Base-by-base conservation (phyloP, 2,113 vertebrate species). In the Trematocara stigmaticum region DNA sequence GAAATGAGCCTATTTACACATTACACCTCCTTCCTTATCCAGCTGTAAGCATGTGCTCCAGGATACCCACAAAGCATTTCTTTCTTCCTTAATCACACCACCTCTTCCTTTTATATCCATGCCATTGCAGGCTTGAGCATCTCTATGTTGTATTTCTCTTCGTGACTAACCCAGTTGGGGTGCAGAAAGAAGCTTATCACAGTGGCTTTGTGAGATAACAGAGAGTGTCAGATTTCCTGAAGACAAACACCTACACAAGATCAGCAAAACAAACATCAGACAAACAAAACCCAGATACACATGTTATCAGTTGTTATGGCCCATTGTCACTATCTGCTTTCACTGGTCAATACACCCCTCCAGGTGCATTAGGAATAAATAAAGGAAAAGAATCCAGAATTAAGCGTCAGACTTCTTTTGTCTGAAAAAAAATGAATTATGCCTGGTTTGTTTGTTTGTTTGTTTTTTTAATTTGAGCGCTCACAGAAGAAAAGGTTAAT, bases 211-310 rank as follows among this genome's bases (percentile, higher is more conserved):
- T 35, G 79, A 82, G 82, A 85, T 82, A 84, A 84, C 52, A 55
- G 18, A 38, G 20, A 47, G 56, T 83, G 82, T 35, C 66, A 78
- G 69, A 82, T 83, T 71, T 59, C 64, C 90, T 34, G 26, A 51
- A 51, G 45, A 76, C 10, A 51, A 76, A n/a, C 71, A 31, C 10
- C 45, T 51, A 34, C 71, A 76, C 1, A 0, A 51, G 26, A 83
- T n/a, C 31, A 71, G 42, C 84, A 85, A 47, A 81, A 83, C 47
- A 88, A 80, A 84, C 71, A 76, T 61, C 26, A 78, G 82, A 87
- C 57, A 66, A 83, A 83, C 69, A 82, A 78, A 84, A 34, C 83
- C 31, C 35, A 40, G 10, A 79, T 71, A 78, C 56, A 81, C 61
- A 81, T 23, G 31, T 85, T 38, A 87, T 74, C 76, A 11, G 20